These are phyloP conservation scores for Chlamydotis undulata DNA, from an alignment of 2,113 vertebrate genomes.

Conservation along the genomic window DNA sequence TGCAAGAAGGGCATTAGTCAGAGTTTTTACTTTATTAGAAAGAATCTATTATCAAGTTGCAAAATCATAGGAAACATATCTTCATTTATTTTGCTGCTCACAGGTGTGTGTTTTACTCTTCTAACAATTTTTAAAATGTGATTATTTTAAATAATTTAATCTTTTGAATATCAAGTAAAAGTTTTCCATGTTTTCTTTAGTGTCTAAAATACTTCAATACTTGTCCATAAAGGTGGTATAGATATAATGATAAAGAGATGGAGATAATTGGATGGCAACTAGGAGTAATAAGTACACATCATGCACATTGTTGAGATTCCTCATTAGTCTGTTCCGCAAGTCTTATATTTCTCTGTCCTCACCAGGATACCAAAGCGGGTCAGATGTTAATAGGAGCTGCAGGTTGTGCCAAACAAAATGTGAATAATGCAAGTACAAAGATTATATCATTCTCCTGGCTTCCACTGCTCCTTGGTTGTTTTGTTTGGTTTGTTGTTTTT, in stretches of 20 bases:
- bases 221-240: neutral
- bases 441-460: neutral
- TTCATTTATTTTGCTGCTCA: neutral
- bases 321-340: neutral
- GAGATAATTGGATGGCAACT: neutral
- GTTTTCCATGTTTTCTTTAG: neutral
- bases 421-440: neutral
- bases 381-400: neutral
- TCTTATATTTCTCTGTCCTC: neutral
- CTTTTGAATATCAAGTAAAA: neutral
- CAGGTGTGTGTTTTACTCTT: neutral
- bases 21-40: neutral
- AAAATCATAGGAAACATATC: neutral
- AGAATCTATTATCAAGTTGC: neutral
- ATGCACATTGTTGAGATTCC: neutral
- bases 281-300: neutral
- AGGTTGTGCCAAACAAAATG: neutral
- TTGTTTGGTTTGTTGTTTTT: too few relatives aligned
- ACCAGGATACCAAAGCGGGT: neutral
- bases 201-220: neutral
- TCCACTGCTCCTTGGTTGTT: neutral
- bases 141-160: neutral
- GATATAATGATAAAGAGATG: neutral
- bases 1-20: neutral
- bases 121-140: neutral